A percentile compares a stretch with the other conserved stretches of the same genome.
Conservation (phyloP, 1,140 invertebrate genomes). For the Delia radicum region DNA sequence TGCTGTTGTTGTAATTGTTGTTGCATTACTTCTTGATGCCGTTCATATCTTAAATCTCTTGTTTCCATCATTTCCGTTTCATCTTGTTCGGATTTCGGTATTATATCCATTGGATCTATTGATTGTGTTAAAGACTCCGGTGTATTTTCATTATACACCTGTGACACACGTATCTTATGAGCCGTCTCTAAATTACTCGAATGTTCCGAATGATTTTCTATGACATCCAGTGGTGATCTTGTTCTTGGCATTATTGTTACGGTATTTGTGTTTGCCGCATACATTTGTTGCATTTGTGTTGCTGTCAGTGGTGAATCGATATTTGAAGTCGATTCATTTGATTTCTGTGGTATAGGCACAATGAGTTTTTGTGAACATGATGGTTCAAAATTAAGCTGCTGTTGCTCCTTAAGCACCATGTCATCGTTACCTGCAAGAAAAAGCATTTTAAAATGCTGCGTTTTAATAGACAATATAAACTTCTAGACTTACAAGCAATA, state of each 20-base stretch:
- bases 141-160: conserved; percentile 36
- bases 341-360: conserved; percentile 43
- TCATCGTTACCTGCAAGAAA: conserved; percentile 47
- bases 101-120: conserved; percentile 50
- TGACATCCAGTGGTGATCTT: neutral
- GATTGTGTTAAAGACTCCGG: conserved; percentile 44
- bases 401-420: conserved; percentile 43
- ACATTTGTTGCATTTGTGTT: neutral
- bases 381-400: conserved; percentile 46
- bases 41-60: conserved; percentile 10
- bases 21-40: neutral
- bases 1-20: conserved; percentile 26
- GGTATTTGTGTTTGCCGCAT: neutral
- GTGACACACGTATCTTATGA: conserved; percentile 39
- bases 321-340: conserved; percentile 41
- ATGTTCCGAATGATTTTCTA: conserved; percentile 4
- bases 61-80: conserved; percentile 34
- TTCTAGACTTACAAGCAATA: conserved; percentile 51
- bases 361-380: conserved; percentile 38
- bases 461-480: conserved; percentile 46
- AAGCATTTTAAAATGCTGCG: conserved; percentile 49
- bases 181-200: conserved; percentile 30
- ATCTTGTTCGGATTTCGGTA: conserved; percentile 47
- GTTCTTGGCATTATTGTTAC: neutral
- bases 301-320: neutral